These are phyloP conservation scores for Burhinus bistriatus DNA, from an alignment of 2,113 vertebrate genomes.

Conservation along the genomic window DNA sequence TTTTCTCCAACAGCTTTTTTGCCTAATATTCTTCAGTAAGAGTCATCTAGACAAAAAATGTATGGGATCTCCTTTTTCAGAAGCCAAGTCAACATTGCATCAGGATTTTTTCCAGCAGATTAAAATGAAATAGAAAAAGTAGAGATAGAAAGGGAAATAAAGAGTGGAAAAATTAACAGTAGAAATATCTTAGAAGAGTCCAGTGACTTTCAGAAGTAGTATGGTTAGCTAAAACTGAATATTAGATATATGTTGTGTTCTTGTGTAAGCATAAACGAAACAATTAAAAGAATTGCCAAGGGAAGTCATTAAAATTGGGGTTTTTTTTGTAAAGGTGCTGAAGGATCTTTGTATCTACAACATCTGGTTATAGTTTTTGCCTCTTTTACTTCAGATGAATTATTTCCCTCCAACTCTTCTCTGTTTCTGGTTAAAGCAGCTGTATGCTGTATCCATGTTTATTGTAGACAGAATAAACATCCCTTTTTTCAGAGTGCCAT, in stretches of 20 bases:
- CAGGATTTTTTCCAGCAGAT: background rate
- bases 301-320: background rate
- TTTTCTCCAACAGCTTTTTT: constrained; percentile 10
- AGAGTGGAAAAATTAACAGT: background rate
- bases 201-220: background rate
- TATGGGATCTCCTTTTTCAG: background rate
- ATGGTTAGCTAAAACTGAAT: background rate
- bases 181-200: background rate
- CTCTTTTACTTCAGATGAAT: background rate
- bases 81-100: background rate
- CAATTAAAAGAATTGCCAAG: background rate
- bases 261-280: background rate
- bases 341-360: background rate
- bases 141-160: background rate
- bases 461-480: background rate
- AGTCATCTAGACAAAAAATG: background rate
- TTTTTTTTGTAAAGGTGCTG: background rate
- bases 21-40: background rate
- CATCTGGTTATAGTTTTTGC: background rate
- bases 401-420: background rate
- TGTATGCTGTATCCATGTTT: background rate
- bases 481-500: background rate
- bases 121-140: background rate
- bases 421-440: background rate
- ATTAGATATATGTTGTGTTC: background rate